Evolutionary conservation across 1,140 invertebrate genomes (phyloP), one percentile per base, ranked within the genome.

Genomic region (Pseudachorutes palmiensis): DNA sequence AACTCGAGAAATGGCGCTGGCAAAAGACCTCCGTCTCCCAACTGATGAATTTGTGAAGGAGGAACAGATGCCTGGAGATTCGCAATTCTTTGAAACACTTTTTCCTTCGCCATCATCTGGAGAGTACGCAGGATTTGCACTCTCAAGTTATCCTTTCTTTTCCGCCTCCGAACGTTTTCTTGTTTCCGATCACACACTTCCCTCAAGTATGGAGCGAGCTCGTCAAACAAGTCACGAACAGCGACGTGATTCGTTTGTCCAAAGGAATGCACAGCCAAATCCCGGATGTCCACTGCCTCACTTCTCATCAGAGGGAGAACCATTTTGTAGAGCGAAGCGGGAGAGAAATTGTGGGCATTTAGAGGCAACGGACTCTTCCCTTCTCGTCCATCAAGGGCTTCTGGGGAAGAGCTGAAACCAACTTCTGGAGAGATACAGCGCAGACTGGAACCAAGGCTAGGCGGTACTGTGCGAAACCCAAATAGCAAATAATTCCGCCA

Each of bases 121-220:
- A 98, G 83, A 67, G 97, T 88, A 75, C 89, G 86, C 55, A 95
- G 91, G 57, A 99, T 80, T 72, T 96, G 91, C 30, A 97, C 80
- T 62, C 97, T 81, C n/a, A 99, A 79, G 19, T 93, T 88, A 80
- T 99, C 97, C 67, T 94, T 84, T 62, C 95, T 83, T 65, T 93
- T 81, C 26, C 95, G 80, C 48, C 94, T 82, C 36, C 93, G 80
- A 82, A 98, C 90, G 76, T 96, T 98, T 78, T 99, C 97, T 78
- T 97, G 90, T 77, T 98, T 98, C 29, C 92, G 84, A 78, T 99
- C 97, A n/a, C 97, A 89, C 0, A 94, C 92, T 79, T 99, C 97
- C 31, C 94, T 86, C 61, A 99, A 88, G 69, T 91, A 88, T 1
- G 88, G 84, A 12, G 92, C 84, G 26, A 99, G 77, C 80, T 99